Percentiles rank a stretch among this genome's conserved stretches.
Conservation (phyloP, 2,888 invertebrate species). For the Cheilosia pagana region DNA sequence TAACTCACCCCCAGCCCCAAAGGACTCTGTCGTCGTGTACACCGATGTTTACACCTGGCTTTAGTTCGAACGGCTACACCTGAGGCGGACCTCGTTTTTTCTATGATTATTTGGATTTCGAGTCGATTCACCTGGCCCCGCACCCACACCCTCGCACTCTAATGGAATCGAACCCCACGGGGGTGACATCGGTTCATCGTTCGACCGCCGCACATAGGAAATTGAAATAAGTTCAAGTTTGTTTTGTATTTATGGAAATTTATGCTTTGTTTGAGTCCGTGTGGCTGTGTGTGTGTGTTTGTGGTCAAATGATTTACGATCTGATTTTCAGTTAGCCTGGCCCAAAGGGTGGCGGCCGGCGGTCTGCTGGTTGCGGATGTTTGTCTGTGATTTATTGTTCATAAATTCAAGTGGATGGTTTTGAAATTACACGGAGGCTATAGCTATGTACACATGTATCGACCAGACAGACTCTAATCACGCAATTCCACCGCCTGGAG, state of each 20-base stretch:
- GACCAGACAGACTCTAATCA: conserved; percentile 73
- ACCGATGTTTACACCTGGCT: conserved; percentile 62
- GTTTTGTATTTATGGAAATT: conserved; percentile 74
- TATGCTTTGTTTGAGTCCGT: conserved; percentile 65
- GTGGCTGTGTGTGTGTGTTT: conserved; percentile 37
- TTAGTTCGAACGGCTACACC: conserved; percentile 45
- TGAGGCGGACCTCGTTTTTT: conserved; percentile 42
- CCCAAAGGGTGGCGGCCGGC: conserved; percentile 66
- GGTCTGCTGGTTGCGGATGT: conserved; percentile 54
- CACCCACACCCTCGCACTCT: not conserved
- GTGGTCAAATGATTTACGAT: conserved; percentile 72
- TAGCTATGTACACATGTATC: conserved; percentile 41
- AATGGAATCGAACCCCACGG: conserved; percentile 63
- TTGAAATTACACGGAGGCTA: conserved; percentile 61
- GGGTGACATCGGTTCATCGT: conserved; percentile 22
- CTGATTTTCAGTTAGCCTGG: conserved; percentile 66
- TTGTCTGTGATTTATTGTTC: conserved; percentile 71
- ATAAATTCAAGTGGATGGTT: conserved; percentile 70
- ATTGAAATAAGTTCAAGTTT: conserved; percentile 75
- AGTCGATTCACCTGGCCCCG: conserved; percentile 46
- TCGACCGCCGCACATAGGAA: conserved; percentile 52
- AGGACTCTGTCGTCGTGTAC: conserved; percentile 34
- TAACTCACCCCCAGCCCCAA: conserved; percentile 10
- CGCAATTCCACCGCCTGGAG: conserved; percentile 49
- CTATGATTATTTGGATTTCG: conserved; percentile 52